Evolutionary conservation across 2,113 vertebrate genomes (phyloP).

Genomic region (Uropsilus gracilis): DNA sequence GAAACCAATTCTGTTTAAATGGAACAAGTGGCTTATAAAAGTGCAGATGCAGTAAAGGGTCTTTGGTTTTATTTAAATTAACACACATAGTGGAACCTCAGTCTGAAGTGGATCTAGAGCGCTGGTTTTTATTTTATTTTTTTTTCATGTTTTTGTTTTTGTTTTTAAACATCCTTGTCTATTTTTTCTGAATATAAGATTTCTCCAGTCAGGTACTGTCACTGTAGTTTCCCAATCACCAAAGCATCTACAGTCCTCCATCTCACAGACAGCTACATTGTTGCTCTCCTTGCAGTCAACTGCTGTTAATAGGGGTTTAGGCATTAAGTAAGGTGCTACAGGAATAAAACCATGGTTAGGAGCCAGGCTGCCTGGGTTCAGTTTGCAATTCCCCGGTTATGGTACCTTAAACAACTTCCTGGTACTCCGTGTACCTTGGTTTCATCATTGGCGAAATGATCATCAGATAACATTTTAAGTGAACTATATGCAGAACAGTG

Average conservation of each 20-base stretch:
- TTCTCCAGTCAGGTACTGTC: no score
- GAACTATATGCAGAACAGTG: background rate
- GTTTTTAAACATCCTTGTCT: no score
- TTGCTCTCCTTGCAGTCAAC: background rate
- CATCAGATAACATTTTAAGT: background rate
- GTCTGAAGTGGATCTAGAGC: background rate
- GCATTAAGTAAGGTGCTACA: background rate
- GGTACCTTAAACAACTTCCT: background rate
- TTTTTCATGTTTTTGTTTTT: no score
- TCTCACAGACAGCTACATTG: background rate
- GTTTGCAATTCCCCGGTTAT: background rate
- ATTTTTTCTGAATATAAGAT: no score
- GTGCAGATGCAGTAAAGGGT: conserved; percentile 5
- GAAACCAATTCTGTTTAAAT: background rate
- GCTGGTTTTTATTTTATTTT: background rate
- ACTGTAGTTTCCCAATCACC: no score
- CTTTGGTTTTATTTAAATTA: background rate
- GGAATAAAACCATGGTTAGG: background rate
- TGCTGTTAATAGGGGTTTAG: background rate
- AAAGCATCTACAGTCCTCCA: no score
- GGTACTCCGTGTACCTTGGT: background rate
- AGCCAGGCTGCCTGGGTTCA: background rate
- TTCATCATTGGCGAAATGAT: background rate
- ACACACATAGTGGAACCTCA: background rate
- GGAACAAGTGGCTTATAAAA: conserved; percentile 25